Base-by-base conservation (phyloP, 2,888 invertebrate species). In the Rhagonycha lutea region DNA sequence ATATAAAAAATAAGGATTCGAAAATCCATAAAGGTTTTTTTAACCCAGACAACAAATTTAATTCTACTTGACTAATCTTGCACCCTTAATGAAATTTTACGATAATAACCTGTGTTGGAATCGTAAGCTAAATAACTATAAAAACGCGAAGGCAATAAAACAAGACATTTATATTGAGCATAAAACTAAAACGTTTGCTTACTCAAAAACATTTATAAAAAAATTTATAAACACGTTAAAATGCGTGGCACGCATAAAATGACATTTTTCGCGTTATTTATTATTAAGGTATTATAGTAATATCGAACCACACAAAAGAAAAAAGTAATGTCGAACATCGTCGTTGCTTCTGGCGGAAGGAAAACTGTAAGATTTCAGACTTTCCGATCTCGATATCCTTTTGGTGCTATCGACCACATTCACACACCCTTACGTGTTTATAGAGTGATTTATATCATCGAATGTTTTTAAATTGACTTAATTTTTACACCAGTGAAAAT, bases 311-410 rank as follows among this genome's bases (percentile, higher is more conserved):
- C 73, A 72, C 73, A 73, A 76, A 74, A 76, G 70, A 71, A 76
- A 76, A 76, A 76, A 76, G 73, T 73, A 76, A 74, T 71, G 76
- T 76, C 76, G 76, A 76, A 76, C 73, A 76, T 63, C 73, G 70
- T 47, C 73, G 70, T 71, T 73, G 76, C 76, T 73, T 70, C 60
- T 68, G 62, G 76, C 76, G 76, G 76, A 76, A 76, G 76, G 76
- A 76, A 76, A 76, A 28, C 70, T 76, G 71, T 70, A 76, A 73
- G 73, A 76, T 76, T 73, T 71, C 76, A 76, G 76, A 76, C 73
- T 76, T 76, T 76, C 76, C 76, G 76, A 76, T 76, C 76, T 74
- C 73, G 76, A 76, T 76, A 76, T 76, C 76, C 76, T 74, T n/a
- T 73, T 74, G 68, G 76, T 73, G 76, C 71, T 76, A 76, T 76